phyloP scores from a whole-genome alignment of 2,113 vertebrate genomes.

The Caretta caretta region DNA sequence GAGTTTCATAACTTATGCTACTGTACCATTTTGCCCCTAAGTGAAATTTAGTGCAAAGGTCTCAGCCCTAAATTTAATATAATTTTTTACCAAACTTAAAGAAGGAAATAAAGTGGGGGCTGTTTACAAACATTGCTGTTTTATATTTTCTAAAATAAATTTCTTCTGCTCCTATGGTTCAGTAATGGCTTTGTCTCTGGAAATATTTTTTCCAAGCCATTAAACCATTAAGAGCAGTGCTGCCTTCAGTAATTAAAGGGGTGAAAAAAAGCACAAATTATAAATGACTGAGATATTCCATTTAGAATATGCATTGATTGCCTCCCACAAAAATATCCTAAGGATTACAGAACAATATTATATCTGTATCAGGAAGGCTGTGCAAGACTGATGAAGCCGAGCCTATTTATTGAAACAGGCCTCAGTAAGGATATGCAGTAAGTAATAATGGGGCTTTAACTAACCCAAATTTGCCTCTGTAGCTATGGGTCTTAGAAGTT shows the following conservation, averaged over 20 bases:
- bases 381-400: background rate
- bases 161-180: conserved; percentile 32
- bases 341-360: background rate
- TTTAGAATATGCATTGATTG: conserved; percentile 34
- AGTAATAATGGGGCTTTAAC: background rate
- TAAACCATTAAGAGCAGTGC: conserved; percentile 9
- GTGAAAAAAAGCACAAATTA: background rate
- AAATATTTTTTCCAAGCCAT: conserved; percentile 10
- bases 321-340: conserved; percentile 4
- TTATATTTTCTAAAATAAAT: conserved; percentile 31
- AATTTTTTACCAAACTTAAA: conserved; percentile 34
- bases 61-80: conserved; percentile 49
- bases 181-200: background rate
- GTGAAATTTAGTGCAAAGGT: conserved; percentile 35
- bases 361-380: background rate
- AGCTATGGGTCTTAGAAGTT: background rate
- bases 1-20: background rate
- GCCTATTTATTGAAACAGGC: background rate
- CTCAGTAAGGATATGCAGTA: background rate
- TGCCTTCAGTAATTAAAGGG: background rate
- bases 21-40: conserved; percentile 31
- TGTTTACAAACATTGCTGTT: background rate
- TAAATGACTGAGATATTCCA: background rate
- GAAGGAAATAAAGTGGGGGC: background rate
- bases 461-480: background rate